Percentiles rank a stretch among this genome's conserved stretches.
phyloP scores from a whole-genome alignment of 2,888 invertebrate species.

The Gastracanthus pulcherrimus region DNA sequence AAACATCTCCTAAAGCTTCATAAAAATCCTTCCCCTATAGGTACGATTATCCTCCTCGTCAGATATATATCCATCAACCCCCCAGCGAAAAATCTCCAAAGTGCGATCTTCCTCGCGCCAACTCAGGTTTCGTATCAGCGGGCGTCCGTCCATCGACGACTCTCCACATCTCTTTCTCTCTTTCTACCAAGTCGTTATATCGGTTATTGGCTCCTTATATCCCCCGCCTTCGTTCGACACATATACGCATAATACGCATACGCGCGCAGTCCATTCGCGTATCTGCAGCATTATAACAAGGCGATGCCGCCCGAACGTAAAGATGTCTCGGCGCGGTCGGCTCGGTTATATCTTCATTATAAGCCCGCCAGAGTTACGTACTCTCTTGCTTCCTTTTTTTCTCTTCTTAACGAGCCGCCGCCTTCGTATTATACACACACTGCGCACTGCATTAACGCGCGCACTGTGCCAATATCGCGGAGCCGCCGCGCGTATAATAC shows the following conservation, averaged over 20 bases:
- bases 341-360: constrained; percentile 77
- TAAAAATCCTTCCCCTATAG: no score
- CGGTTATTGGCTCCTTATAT: background rate
- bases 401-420: constrained; percentile 15
- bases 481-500: no score
- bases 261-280: constrained; percentile 32
- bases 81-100: constrained; percentile 24
- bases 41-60: no score
- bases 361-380: constrained; percentile 74
- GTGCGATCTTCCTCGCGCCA: constrained; percentile 12
- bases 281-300: constrained; percentile 71
- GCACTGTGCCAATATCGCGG: constrained; percentile 47
- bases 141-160: background rate
- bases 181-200: constrained; percentile 40
- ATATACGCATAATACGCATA: background rate
- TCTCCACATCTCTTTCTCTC: no score
- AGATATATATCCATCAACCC: no score
- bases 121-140: no score
- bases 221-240: background rate
- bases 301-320: constrained; percentile 71
- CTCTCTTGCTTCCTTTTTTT: constrained; percentile 61
- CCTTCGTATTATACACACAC: background rate
- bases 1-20: no score
- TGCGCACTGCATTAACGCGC: background rate
- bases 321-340: constrained; percentile 74